Conservation (phyloP, 2,113 vertebrate species). For the Spea multiplicata region DNA sequence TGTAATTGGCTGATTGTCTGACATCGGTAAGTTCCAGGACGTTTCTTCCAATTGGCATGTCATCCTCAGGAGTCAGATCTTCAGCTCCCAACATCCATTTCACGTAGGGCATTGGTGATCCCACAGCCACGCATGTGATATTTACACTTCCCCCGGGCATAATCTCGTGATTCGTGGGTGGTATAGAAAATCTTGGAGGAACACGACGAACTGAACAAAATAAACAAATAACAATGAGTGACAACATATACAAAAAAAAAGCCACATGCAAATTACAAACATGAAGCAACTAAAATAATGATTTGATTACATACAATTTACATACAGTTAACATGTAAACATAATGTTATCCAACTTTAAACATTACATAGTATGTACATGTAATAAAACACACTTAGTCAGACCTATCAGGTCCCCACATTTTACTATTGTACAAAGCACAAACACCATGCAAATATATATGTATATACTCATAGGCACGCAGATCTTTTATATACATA, state of each 20-base stretch:
- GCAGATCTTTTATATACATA: slow-evolving; percentile 57
- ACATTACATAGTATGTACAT: slow-evolving; percentile 53
- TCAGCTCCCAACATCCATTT: slow-evolving; percentile 99
- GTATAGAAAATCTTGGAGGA: slow-evolving; percentile 96
- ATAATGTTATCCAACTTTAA: slow-evolving; percentile 47
- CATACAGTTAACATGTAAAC: slow-evolving; percentile 62
- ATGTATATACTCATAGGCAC: slow-evolving; percentile 53
- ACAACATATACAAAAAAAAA: slow-evolving; percentile 63
- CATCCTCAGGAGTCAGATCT: slow-evolving; percentile 95
- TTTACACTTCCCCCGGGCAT: slow-evolving; percentile 99
- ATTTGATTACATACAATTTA: slow-evolving; percentile 49
- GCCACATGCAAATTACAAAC: slow-evolving; percentile 66
- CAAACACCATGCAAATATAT: slow-evolving; percentile 77
- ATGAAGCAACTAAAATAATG: slow-evolving; percentile 53
- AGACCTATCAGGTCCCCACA: slow-evolving; percentile 64
- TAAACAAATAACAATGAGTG: slow-evolving; percentile 58
- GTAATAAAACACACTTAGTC: slow-evolving; percentile 64
- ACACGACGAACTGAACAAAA: slow-evolving; percentile 92
- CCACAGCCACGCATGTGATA: slow-evolving; percentile 97
- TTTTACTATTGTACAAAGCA: slow-evolving; percentile 71
- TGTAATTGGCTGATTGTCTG: slow-evolving; percentile 97
- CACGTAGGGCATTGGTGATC: slow-evolving; percentile 98
- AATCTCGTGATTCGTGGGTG: slow-evolving; percentile 97
- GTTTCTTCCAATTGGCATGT: slow-evolving; percentile 99
- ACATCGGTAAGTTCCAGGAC: slow-evolving; percentile 96